Evolutionary conservation across 2,113 vertebrate species (phyloP).

Genomic region (Sula dactylatra): DNA sequence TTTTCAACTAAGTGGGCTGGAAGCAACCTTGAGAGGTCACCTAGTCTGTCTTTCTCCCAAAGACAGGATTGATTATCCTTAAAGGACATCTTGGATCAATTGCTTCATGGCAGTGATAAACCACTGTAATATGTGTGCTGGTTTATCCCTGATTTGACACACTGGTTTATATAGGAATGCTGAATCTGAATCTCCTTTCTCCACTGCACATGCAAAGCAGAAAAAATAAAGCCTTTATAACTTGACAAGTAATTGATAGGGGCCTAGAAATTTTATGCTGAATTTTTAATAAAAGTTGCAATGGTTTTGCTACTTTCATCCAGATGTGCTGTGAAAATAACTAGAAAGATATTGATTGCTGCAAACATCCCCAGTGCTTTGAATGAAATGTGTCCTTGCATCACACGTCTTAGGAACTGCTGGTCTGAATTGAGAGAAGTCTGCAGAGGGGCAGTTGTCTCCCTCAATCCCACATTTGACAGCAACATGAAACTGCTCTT

Average conservation of each 20-base stretch:
- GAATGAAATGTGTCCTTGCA: neutral
- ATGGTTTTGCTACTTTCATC: slow-evolving; percentile 40
- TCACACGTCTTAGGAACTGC: neutral
- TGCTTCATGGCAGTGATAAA: neutral
- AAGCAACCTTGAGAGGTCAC: neutral
- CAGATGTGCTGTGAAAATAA: neutral
- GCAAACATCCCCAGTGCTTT: neutral
- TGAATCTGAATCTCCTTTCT: neutral
- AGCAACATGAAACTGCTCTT: neutral
- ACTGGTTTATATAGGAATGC: neutral
- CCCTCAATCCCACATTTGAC: neutral
- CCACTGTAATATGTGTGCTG: neutral
- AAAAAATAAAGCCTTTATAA: slow-evolving; percentile 35
- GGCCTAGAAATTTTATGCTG: slow-evolving; percentile 8
- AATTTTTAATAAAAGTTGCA: slow-evolving; percentile 53
- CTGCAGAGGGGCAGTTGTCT: neutral
- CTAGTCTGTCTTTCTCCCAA: neutral
- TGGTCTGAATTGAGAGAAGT: neutral
- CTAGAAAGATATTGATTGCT: neutral
- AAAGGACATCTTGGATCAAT: neutral
- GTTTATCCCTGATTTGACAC: neutral
- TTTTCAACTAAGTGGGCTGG: neutral
- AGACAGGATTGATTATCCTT: neutral
- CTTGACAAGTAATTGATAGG: slow-evolving; percentile 27
- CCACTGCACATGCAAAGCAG: neutral